Evolutionary conservation across 2,113 vertebrate species (phyloP).

Genomic region (Oophaga pumilio): DNA sequence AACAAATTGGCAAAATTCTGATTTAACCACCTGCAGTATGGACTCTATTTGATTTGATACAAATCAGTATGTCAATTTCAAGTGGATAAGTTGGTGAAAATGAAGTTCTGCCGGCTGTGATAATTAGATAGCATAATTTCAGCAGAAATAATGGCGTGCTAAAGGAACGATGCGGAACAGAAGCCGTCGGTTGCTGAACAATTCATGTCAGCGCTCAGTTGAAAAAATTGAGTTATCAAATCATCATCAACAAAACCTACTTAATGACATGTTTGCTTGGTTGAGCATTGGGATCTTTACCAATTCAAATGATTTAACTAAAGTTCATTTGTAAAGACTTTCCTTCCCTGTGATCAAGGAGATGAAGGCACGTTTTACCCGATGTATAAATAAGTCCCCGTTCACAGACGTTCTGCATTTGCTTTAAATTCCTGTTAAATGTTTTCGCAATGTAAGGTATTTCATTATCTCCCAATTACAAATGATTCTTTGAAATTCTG

Average conservation of each 20-base stretch:
- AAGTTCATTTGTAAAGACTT: constrained; percentile 46
- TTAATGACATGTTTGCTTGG: constrained; percentile 48
- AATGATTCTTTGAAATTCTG: constrained; percentile 29
- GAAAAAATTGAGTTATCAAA: constrained; percentile 51
- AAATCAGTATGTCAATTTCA: constrained; percentile 1
- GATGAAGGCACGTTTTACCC: constrained; percentile 17
- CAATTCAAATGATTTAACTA: constrained; percentile 48
- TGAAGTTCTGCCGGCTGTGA: constrained; percentile 47
- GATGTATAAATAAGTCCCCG: constrained; percentile 21
- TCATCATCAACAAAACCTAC: constrained; percentile 44
- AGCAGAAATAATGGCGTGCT: constrained; percentile 33
- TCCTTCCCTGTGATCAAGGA: constrained; percentile 28
- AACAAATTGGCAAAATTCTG: background rate
- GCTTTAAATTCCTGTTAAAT: constrained; percentile 38
- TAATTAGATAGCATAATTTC: constrained; percentile 45
- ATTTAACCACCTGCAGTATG: background rate
- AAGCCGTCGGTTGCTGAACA: constrained; percentile 14
- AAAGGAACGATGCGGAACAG: constrained; percentile 6
- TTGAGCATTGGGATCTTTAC: constrained; percentile 44
- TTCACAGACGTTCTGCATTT: background rate
- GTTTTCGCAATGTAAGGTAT: constrained; percentile 24
- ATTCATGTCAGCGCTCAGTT: constrained; percentile 30
- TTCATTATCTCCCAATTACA: constrained; percentile 41
- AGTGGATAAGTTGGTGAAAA: constrained; percentile 35
- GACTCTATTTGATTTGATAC: constrained; percentile 1